Evolutionary conservation across 2,797 vertebrate species (phyloP).

Genomic region (Gambusia yucatana): DNA sequence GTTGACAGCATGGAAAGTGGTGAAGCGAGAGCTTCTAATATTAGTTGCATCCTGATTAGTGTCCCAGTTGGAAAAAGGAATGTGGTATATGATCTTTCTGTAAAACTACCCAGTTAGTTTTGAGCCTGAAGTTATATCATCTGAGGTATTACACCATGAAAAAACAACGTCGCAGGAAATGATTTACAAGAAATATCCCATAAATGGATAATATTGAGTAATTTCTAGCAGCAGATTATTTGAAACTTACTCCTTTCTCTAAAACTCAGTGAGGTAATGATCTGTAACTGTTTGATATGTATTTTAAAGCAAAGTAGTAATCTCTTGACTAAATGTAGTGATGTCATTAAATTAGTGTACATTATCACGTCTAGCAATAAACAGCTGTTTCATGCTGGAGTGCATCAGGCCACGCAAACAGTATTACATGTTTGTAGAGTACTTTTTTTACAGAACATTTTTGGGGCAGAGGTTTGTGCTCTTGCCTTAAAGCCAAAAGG

Average conservation of each 20-base stretch:
- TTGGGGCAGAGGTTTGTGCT: not conserved
- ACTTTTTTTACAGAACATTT: not conserved
- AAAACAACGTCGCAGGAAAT: constrained; percentile 6
- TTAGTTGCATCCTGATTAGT: constrained; percentile 62
- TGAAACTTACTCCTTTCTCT: not conserved
- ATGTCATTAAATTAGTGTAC: not conserved
- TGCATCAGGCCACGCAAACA: not conserved
- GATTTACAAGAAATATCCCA: not conserved
- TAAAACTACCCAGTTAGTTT: constrained; percentile 53
- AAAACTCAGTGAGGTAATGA: not conserved
- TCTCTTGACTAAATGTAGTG: not conserved
- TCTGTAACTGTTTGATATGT: not conserved
- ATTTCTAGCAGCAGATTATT: not conserved
- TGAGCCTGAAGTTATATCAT: constrained; percentile 37
- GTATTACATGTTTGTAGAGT: not conserved
- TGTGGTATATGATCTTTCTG: constrained; percentile 65
- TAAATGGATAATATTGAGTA: constrained; percentile 1
- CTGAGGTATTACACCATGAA: constrained; percentile 2
- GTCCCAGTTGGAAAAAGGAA: constrained; percentile 67
- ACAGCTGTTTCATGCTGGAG: not conserved
- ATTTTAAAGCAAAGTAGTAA: not conserved
- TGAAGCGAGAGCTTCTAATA: constrained; percentile 74
- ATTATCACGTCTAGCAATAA: not conserved
- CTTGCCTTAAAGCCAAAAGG: not conserved
- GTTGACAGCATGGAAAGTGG: constrained; percentile 68